Evolutionary conservation across 2,797 vertebrate species (phyloP).

Genomic region (Rhyacichthys aspro): DNA sequence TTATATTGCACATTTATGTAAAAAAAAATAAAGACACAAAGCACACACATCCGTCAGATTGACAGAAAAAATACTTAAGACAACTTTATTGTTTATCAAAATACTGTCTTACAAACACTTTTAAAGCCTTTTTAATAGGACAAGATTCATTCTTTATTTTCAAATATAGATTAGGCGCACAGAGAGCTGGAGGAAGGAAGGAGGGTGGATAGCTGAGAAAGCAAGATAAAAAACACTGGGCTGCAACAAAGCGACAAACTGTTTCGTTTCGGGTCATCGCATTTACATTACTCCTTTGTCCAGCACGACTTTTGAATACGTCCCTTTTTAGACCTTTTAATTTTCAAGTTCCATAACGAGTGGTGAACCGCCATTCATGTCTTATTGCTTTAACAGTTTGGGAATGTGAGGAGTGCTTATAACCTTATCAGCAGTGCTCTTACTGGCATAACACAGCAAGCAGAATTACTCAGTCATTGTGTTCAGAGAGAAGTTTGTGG

Average conservation of each 20-base stretch:
- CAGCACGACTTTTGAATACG: conserved; percentile 38
- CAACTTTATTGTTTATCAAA: conserved; percentile 87
- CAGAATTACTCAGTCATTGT: no score
- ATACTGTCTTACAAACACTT: conserved; percentile 82
- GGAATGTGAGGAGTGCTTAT: conserved; percentile 14
- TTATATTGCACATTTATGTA: background rate
- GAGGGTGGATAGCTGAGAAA: conserved; percentile 26
- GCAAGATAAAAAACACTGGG: conserved; percentile 56
- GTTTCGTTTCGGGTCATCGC: conserved; percentile 47
- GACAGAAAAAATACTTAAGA: conserved; percentile 80
- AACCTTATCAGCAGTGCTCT: conserved; percentile 13
- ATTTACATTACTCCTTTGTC: conserved; percentile 33
- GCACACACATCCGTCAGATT: conserved; percentile 29
- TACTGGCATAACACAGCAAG: background rate
- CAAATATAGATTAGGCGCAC: conserved; percentile 71
- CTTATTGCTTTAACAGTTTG: conserved; percentile 19
- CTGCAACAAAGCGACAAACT: conserved; percentile 47
- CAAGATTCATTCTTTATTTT: conserved; percentile 53
- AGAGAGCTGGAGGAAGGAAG: conserved; percentile 46
- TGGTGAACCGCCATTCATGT: conserved; percentile 14
- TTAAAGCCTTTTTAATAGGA: conserved; percentile 67
- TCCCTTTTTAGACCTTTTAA: conserved; percentile 66
- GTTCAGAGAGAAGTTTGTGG: no score
- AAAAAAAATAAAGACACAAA: background rate
- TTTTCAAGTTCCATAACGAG: conserved; percentile 14